Evolutionary conservation across 2,113 vertebrate genomes (phyloP).

Genomic region (Colossoma macropomum): DNA sequence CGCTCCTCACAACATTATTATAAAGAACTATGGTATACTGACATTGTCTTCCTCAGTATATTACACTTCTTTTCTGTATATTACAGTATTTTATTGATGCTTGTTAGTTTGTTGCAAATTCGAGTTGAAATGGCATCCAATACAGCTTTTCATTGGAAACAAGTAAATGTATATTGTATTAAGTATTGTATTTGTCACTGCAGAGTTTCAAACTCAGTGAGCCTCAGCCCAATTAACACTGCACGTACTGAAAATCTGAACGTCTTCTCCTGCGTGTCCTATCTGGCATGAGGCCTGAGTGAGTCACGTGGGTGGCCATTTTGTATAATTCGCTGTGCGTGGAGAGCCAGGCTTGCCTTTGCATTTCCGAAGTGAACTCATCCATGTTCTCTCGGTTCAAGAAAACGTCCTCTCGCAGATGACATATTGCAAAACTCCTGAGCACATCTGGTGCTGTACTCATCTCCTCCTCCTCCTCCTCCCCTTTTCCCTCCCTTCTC

Average conservation of each 20-base stretch:
- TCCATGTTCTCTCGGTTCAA: constrained; percentile 50
- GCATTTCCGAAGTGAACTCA: constrained; percentile 61
- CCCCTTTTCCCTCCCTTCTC: neutral
- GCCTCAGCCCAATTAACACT: constrained; percentile 7
- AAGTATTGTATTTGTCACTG: too few species aligned
- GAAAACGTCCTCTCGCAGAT: constrained; percentile 54
- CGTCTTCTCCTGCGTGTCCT: constrained; percentile 43
- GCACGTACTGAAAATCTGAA: constrained; percentile 29
- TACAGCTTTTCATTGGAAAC: too few species aligned
- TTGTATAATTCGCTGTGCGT: constrained; percentile 29
- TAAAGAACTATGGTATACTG: too few species aligned
- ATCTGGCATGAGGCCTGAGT: constrained; percentile 10
- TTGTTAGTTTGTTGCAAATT: too few species aligned
- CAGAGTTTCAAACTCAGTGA: neutral
- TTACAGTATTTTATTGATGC: too few species aligned
- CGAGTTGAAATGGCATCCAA: too few species aligned
- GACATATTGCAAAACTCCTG: constrained; percentile 61
- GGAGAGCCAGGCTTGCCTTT: constrained; percentile 18
- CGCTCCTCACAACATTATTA: too few species aligned
- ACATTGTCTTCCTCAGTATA: too few species aligned
- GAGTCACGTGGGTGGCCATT: constrained; percentile 38
- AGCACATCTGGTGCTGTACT: constrained; percentile 63
- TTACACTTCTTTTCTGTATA: too few species aligned
- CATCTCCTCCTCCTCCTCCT: constrained; percentile 39
- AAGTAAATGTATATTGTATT: neutral